phyloP scores from a whole-genome alignment of 2,888 invertebrate genomes.

The Agonopterix arenella region DNA sequence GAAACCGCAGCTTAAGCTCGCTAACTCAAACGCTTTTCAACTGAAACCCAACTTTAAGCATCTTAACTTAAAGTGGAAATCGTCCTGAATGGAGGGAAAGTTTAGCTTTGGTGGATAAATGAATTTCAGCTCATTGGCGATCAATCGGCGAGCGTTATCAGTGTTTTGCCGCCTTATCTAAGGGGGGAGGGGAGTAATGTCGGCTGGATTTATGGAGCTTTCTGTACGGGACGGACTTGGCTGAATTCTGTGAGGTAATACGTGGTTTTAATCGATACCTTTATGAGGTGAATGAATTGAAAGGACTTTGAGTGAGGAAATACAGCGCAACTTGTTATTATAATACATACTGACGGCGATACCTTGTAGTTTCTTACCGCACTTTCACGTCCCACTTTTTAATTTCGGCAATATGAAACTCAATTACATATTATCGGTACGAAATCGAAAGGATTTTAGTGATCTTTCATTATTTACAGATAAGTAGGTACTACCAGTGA shows the following conservation, averaged over 20 bases:
- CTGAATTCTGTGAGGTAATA: not conserved
- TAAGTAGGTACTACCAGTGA: no score
- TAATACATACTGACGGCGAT: no score
- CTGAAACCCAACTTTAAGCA: constrained; percentile 19
- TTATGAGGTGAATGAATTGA: no score
- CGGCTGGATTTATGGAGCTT: not conserved
- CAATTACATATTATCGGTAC: no score
- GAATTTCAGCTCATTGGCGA: constrained; percentile 70
- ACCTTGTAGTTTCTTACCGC: no score
- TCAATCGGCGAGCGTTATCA: constrained; percentile 65
- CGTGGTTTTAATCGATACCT: not conserved
- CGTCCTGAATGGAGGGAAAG: constrained; percentile 14
- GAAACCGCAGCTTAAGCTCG: constrained; percentile 15
- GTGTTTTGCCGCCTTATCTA: constrained; percentile 51
- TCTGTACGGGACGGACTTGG: not conserved
- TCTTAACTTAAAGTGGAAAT: constrained; percentile 16
- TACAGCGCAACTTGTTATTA: no score
- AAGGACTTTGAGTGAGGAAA: no score
- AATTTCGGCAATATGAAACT: no score
- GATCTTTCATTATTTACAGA: no score
- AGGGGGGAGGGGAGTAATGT: not conserved
- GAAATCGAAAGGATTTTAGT: no score
- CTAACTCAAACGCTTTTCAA: not conserved
- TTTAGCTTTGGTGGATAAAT: constrained; percentile 52
- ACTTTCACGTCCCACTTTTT: no score